Base-by-base conservation (phyloP, 2,797 vertebrate species). In the Pangasius mekongensis region DNA sequence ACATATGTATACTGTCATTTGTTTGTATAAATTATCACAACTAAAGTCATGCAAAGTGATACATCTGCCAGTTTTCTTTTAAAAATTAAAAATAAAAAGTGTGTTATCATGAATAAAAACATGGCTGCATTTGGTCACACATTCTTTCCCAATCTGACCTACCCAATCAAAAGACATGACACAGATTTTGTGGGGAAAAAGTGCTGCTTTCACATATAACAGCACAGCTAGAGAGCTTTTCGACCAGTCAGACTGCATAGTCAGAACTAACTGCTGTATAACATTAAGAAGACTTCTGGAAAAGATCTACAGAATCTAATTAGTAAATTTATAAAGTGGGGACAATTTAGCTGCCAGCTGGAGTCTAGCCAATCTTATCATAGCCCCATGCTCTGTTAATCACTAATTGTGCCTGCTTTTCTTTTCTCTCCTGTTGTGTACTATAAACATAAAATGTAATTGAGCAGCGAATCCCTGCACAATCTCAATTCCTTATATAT, bases 361-460 rank as follows among this genome's bases (percentile, higher is more conserved):
- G 74, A 30, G 60, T 77, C 58, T 47, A 52, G 24, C 30, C 47
- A 16, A 49, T 86, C 85, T 87, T 84, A 80, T 76, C 71, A 84
- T 84, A 87, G 52, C 78, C 77, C 20, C 67, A 85, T 86, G 83
- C 81, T 81, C 87, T 64, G 27, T 74, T 82, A 83, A 58, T 86
- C 78, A 66, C 78, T 88, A 88, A 86, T 84, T 89, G 85, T 87
- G 78, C 84, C 80, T 69, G 56, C 66, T 67, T 67, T 58, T 84
- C 56, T 66, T 87, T 87, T 86, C 27, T 89, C 8, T 58, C 84
- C 80, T 36, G 33, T 64, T 69, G 56, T 82, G 66, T 52, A 76
- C 52, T 74, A 84, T 85, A 82, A 90, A 82, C 69, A 88, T 85
- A 80, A 88, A 90, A 87, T 73, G 30, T 62, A 89, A 80, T 74